Evolutionary conservation across 2,797 vertebrate species (phyloP), one percentile per base, ranked within the genome.

Genomic region (Poecilia picta): DNA sequence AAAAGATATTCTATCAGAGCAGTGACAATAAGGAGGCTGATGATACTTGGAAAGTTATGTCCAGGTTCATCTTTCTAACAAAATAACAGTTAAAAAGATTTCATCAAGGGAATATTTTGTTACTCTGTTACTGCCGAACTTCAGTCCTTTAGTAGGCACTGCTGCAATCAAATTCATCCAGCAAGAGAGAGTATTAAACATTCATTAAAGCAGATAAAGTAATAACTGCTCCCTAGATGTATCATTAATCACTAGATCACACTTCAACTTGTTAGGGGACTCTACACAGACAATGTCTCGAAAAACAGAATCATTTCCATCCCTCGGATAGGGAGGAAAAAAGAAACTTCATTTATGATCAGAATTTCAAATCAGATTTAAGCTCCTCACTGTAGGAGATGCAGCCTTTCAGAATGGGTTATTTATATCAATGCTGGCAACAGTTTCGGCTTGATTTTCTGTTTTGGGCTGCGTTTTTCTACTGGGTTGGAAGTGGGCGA

Each of bases 201-300:
- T 85, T 81, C 47, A 88, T 85, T 84, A 81, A 71, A 85, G 82
- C 77, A 75, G 76, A 80, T 51, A 47, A 46, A 83, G 77, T 47
- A 33, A 77, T 72, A 74, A 77, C 0, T 78, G 23, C 15, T 57
- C 43, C 46, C 36, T 31, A 20, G 83, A 75, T 81, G 53, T 80
- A 73, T 83, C n/a, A 75, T 81, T 78, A 76, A 89, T 86, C 72
- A 81, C 5, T 45, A 43, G 47, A 74, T 82, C 62, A 74, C 83
- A 77, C 68, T 45, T 77, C 64, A 51, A 83, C 70, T 75, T 57
- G 41, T 33, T 36, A 75, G 72, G 53, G 23, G 53, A 82, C 15
- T 72, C 47, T 49, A 59, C 31, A 33, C 12, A 51, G 6, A 73
- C 43, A 75, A 66, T 31, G 10, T 57, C 18, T 28, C 62, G 1